Base-by-base conservation (phyloP, 2,113 vertebrate genomes). In the Equus przewalskii region DNA sequence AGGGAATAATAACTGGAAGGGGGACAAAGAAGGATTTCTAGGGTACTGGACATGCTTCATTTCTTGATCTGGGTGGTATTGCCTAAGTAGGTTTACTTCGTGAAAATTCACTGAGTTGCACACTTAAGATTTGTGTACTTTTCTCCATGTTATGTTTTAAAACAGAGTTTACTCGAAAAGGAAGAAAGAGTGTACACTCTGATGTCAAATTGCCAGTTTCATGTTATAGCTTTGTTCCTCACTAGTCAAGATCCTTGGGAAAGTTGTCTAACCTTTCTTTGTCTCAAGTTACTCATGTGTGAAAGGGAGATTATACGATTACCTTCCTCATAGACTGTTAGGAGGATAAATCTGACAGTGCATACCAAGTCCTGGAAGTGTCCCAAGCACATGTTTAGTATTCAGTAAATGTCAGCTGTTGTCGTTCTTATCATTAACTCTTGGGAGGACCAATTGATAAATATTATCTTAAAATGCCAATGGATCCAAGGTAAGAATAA, bases 401-500 rank as follows among this genome's bases (percentile, higher is more conserved):
- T 80, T 87, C 79, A 89, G 36, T 89, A 89, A 86, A 65, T 89
- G 70, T 78, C 78, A 83, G 73, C 73, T 93, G 56, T 83, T 96
- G 89, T 84, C 85, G 82, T 98, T 91, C 86, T 95, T 89, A 83
- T 93, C 83, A 84, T 93, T 96, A 79, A 89, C 80, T 89, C 92
- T 85, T 0, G 11, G 62, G 73, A 97, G 88, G 86, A 80, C 85
- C 33, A 54, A 75, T 56, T 84, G 75, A 94, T 96, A 98, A 96
- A 96, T 97, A 95, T 97, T 98, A 92, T 96, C 89, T 96, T 97
- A 96, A 85, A 96, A 72, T 95, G 87, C 94, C 96, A 91, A 69
- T 96, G 72, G 87, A 90, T 90, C 92, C 92, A 95, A 96, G 41
- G 44, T 82, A 97, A 97, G 73, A 97, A 96, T 91, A 96, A 97